A percentile compares a stretch with the other conserved stretches of the same genome.
phyloP scores from a whole-genome alignment of 2,888 invertebrate genomes.

The Colletes collaris region DNA sequence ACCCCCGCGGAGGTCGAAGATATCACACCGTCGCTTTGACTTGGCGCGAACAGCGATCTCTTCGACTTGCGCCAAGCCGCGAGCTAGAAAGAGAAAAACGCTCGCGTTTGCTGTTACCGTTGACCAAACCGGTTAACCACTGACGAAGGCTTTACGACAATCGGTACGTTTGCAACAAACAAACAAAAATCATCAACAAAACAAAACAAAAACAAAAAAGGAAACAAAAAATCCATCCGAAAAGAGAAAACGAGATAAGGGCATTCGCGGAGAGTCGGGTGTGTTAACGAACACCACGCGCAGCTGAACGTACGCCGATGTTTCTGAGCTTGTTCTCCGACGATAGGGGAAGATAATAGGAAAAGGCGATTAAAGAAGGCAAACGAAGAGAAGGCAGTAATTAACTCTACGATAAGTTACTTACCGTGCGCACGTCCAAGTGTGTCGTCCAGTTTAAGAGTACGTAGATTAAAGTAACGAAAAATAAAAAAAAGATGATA shows the following conservation, averaged over 20 bases:
- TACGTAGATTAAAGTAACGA: slow-evolving; percentile 51
- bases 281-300: slow-evolving; percentile 3
- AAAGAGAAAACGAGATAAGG: slow-evolving; percentile 37
- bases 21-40: slow-evolving; percentile 22
- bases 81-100: slow-evolving; percentile 3
- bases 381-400: slow-evolving; percentile 50
- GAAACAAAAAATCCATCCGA: slow-evolving; percentile 43
- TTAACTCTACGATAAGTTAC: slow-evolving; percentile 69
- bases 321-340: slow-evolving; percentile 46
- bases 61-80: slow-evolving; percentile 45
- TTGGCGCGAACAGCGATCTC: slow-evolving; percentile 39
- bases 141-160: slow-evolving; percentile 64
- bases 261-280: slow-evolving; percentile 53
- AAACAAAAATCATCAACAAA: slow-evolving; percentile 4
- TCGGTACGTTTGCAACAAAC: slow-evolving; percentile 54
- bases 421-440: slow-evolving; percentile 77
- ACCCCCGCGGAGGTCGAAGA: slow-evolving; percentile 45
- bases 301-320: slow-evolving; percentile 1
- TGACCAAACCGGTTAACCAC: slow-evolving; percentile 52
- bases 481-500: slow-evolving; percentile 16
- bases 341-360: slow-evolving; percentile 24
- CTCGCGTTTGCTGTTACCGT: slow-evolving; percentile 29
- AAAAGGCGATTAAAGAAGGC: slow-evolving; percentile 47
- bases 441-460: slow-evolving; percentile 75
- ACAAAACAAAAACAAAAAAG: background rate